Evolutionary conservation across 2,113 vertebrate genomes (phyloP), one percentile per base, ranked within the genome.

Genomic region (Lycaon pictus): DNA sequence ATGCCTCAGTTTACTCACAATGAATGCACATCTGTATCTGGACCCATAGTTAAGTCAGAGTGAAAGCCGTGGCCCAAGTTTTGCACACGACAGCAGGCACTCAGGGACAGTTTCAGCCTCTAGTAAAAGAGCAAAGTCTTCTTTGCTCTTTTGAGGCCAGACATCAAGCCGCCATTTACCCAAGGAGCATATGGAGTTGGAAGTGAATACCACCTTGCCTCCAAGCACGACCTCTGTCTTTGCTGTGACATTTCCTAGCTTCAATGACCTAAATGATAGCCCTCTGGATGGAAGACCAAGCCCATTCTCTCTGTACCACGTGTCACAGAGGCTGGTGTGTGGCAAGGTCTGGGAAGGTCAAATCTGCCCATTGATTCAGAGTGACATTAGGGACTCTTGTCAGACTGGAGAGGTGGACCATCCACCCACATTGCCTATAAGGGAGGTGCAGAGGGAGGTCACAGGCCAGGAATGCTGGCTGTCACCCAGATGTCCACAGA

Each of bases 281-380:
- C 96, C 97, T 96, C 88, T 82, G 27, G 80, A 60, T 80, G 60
- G 48, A 92, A 88, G 84, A 81, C 1, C 8, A 97, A 91, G 80
- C 77, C 3, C 0, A 5, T 84, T 96, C 97, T 95, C 98, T 98
- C 97, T 62, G 93, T 93, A 97, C 98, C 97, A 83, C 25, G 81
- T 97, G 97, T 97, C 95, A 62, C 67, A n/a, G 96, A 56, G 55
- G 79, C 89, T 97, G 95, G 93, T 85, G 86, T 91, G 94, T 32
- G n/a, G 87, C 89, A 56, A 0, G 35, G 96, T 79, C 90, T 92
- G 85, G 60, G 93, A 93, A 95, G 88, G 89, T 23, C n/a, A 80
- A 91, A 95, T 96, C 89, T 95, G 94, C n/a, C 90, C 92, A 23
- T 22, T 62, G 72, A 87, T 29, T 88, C 43, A 53, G 86, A 56